These are phyloP conservation scores for Arenaria interpres DNA, from an alignment of 2,113 vertebrate species.

Conservation along the genomic window DNA sequence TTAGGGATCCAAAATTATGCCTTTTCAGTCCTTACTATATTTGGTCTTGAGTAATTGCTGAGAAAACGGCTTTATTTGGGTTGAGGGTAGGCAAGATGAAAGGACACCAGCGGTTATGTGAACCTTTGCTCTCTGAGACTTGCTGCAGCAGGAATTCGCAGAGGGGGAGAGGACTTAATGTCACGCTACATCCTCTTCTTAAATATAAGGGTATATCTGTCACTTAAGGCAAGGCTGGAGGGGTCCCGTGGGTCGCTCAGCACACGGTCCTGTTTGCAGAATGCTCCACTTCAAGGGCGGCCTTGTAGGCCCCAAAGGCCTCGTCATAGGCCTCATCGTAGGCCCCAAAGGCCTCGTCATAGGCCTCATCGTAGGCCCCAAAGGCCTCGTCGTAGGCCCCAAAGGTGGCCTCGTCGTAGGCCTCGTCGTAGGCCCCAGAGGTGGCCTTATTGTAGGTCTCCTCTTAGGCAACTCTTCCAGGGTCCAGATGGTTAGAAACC, in stretches of 20 bases:
- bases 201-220: not conserved
- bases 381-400: not conserved
- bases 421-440: not conserved
- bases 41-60: not conserved
- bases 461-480: not conserved
- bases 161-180: not conserved
- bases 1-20: not conserved
- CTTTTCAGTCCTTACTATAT: not conserved
- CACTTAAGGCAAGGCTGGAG: not conserved
- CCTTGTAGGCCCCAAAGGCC: no score
- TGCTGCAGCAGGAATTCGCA: not conserved
- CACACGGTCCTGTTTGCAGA: accelerated
- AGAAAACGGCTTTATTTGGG: not conserved
- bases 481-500: not conserved
- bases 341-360: no score
- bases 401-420: no score
- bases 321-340: not conserved
- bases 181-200: not conserved
- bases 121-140: not conserved
- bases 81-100: not conserved
- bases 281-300: not conserved
- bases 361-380: not conserved
- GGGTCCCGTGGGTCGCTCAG: no score
- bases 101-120: not conserved
- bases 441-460: no score